Conservation (phyloP, 2,113 vertebrate species). For the Hemiprocne comata region DNA sequence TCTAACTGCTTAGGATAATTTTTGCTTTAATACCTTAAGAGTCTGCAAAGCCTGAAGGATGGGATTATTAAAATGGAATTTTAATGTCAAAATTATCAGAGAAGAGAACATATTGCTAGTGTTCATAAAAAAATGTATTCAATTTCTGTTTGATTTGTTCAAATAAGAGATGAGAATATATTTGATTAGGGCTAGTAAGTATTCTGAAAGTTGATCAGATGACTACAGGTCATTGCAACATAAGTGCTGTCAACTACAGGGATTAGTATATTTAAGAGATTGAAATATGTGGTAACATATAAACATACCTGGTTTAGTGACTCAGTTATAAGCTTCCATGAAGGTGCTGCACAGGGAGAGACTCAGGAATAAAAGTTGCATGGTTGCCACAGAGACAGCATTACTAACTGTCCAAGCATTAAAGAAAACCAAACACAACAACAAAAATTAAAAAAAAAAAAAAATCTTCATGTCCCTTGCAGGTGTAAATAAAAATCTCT, state of each 20-base stretch:
- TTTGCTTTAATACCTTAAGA: constrained; percentile 99
- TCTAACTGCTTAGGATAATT: constrained; percentile 98
- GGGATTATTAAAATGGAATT: constrained; percentile 99
- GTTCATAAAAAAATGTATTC: constrained; percentile 83
- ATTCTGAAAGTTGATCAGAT: constrained; percentile 80
- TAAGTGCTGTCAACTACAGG: constrained; percentile 64
- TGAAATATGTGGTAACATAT: constrained; percentile 4
- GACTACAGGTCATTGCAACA: constrained; percentile 74
- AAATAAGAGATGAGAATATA: constrained; percentile 83
- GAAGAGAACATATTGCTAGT: constrained; percentile 90
- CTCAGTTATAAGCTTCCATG: not conserved
- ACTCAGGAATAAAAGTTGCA: not conserved
- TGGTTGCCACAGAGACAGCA: not conserved
- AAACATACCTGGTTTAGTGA: constrained; percentile 59
- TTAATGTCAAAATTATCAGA: constrained; percentile 98
- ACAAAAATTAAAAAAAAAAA: no score
- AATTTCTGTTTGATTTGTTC: constrained; percentile 82
- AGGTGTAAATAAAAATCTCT: not conserved
- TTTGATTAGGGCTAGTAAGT: constrained; percentile 80
- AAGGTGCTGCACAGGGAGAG: not conserved
- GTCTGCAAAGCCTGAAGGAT: constrained; percentile 99
- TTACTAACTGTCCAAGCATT: not conserved
- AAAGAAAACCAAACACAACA: not conserved
- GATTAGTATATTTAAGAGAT: constrained; percentile 67
- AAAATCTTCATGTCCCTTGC: not conserved